A percentile compares a stretch with the other conserved stretches of the same genome.
phyloP scores from a whole-genome alignment of 1,140 invertebrate genomes.

The Nymphalis io region DNA sequence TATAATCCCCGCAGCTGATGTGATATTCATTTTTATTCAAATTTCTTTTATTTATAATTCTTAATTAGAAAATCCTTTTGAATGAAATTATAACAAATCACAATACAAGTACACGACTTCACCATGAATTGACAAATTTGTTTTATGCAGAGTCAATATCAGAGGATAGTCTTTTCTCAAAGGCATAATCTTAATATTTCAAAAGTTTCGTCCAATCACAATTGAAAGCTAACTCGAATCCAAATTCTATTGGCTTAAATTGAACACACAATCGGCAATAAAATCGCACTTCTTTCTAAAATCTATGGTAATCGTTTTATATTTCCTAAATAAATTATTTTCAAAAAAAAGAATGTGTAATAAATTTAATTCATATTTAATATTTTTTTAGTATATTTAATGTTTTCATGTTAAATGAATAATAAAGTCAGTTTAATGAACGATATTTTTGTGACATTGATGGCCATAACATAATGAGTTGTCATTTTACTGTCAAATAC shows the following conservation, averaged over 20 bases:
- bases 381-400: neutral
- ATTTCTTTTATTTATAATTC: conserved; percentile 12
- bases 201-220: neutral
- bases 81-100: conserved; percentile 38
- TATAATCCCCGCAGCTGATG: conserved; percentile 93
- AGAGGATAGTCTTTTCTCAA: conserved; percentile 2
- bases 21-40: conserved; percentile 71
- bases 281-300: neutral
- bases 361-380: neutral
- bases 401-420: neutral
- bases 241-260: neutral
- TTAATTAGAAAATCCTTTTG: conserved; percentile 20
- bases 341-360: neutral
- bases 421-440: neutral
- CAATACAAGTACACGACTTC: conserved; percentile 39
- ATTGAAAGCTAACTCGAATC: neutral
- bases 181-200: neutral
- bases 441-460: conserved; percentile 6
- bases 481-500: conserved; percentile 61
- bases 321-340: neutral
- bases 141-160: conserved; percentile 30
- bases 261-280: neutral
- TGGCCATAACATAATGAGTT: conserved; percentile 44
- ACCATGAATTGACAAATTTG: conserved; percentile 75
- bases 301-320: neutral